Evolutionary conservation across 2,888 invertebrate species (phyloP), one percentile per base, ranked within the genome.

Genomic region (Blastobasis lacticolella): DNA sequence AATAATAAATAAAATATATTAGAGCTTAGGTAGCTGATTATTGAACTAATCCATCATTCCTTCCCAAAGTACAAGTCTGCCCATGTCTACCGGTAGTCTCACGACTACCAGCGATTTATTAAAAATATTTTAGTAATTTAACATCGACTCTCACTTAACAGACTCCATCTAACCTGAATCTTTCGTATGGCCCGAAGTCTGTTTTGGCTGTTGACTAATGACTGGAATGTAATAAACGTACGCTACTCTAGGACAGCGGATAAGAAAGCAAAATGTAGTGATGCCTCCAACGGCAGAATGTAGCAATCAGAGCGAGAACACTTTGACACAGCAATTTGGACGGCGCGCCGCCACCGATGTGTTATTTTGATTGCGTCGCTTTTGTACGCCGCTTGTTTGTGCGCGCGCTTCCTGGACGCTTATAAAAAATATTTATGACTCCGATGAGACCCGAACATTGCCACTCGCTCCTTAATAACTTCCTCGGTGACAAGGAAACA

Each of bases 271-370:
- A 75, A 78, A 72, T 69, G 69, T 70, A 73, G 71, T 68, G 64
- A 63, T 61, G 61, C 59, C 63, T 67, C 65, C 66, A 70, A 71
- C 69, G 78, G 73, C 73, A 82, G 81, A 86, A 85, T 81, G 73
- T 80, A 81, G 81, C 84, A 87, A 87, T 85, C 85, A 84, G 75
- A 70, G 77, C 73, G 78, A 75, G 78, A 80, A 80, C 79, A 81
- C 80, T 82, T 78, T 85, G 85, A 84, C 84, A 81, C 78, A 82
- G 83, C 83, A 82, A 84, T 85, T 85, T 80, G 76, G 79, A 70
- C 72, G 72, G 73, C 70, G 75, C 73, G 67, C 60, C 65, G 72
- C 71, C 71, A 70, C 71, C 80, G 72, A 83, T 81, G 80, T 83
- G 78, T 84, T 84, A 81, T 84, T 85, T 81, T 83, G 81, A 85